Base-by-base conservation (phyloP, 2,797 vertebrate species). In the Myioborus miniatus region DNA sequence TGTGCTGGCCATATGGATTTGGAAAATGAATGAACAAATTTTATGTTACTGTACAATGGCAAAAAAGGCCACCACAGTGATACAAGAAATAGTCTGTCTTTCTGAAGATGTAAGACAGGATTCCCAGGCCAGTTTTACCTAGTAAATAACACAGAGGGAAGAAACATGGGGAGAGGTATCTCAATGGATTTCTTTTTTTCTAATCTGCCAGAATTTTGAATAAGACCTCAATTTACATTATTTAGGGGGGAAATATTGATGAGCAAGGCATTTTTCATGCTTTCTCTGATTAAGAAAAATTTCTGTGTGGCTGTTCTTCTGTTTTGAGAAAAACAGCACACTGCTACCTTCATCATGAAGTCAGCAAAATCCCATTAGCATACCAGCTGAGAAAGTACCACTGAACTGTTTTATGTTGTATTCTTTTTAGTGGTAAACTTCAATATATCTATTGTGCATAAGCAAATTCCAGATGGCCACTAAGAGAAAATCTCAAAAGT, bases 21-120 rank as follows among this genome's bases (percentile, higher is more conserved):
- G 87, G 62, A 85, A 91, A 81, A 87, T 71, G 24, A 95, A 91
- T 62, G 24, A 91, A 91, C 30, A 87, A 87, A 86, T 87, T 53
- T 36, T 62, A 50, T 34, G 15, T 37, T 70, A 68, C n/a, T 62
- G 46, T 83, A 53, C 58, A 92, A n/a, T 26, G 49, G 53, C 49
- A 86, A 75, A 81, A 78, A 77, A 27, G 26, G n/a, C 21, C 9
- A 58, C 46, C 41, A 27, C 3, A 82, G 24, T 76, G 24, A 78
- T 12, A 50, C 3, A 75, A 43, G 18, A 93, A 83, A 74, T 12
- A 75, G 34, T 4, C 8, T n/a, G 2, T 62, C 4, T 68, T 59
- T 29, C 62, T 82, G 52, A 82, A 58, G 7, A 68, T 20, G n/a
- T 8, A 32, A 34, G 17, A 6, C 20, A 91, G 34, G 36, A 74